These are phyloP conservation scores for Paraescarpia echinospica DNA, from an alignment of 1,140 invertebrate species.

Conservation along the genomic window DNA sequence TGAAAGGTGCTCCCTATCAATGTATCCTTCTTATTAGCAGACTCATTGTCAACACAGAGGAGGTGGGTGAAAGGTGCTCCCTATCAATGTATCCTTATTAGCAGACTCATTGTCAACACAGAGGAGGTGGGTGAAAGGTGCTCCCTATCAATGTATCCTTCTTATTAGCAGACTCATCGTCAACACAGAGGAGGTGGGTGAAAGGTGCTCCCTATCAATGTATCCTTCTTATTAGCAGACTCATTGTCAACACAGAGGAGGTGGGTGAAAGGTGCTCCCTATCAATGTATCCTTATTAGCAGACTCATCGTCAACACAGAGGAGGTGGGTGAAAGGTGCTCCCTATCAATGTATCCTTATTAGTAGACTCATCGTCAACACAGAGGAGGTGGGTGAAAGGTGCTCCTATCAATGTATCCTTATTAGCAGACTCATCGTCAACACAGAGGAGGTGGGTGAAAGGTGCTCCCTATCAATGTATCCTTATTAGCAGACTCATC, in stretches of 20 bases:
- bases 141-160: conserved; percentile 37
- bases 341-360: conserved; percentile 51
- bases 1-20: not conserved
- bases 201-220: not conserved
- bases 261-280: conserved; percentile 29
- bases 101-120: conserved; percentile 46
- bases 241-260: conserved; percentile 39
- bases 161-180: conserved; percentile 61
- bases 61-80: conserved; percentile 37
- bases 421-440: conserved; percentile 58
- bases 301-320: conserved; percentile 37
- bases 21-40: conserved; percentile 63
- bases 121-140: conserved; percentile 42
- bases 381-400: conserved; percentile 44
- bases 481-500: conserved; percentile 61
- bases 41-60: conserved; percentile 33
- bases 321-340: conserved; percentile 38
- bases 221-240: conserved; percentile 63
- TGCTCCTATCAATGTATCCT: conserved; percentile 42
- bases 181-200: conserved; percentile 44
- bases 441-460: conserved; percentile 44
- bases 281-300: conserved; percentile 60
- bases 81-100: conserved; percentile 57
- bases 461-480: no score
- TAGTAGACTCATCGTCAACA: conserved; percentile 53